Evolutionary conservation across 2,113 vertebrate species (phyloP).

Genomic region (Labeo catla): DNA sequence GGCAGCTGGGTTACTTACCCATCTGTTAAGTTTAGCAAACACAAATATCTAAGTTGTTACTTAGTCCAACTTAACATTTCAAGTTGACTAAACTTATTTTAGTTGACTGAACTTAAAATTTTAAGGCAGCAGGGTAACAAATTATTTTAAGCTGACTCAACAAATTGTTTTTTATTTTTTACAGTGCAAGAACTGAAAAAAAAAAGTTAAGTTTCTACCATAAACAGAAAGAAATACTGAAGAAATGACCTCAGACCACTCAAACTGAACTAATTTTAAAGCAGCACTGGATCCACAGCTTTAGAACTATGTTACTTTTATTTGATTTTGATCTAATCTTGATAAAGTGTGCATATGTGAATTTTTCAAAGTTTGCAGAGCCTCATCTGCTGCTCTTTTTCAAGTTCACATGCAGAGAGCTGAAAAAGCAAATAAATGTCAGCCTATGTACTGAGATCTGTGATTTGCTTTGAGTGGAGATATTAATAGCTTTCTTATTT

Average conservation of each 20-base stretch:
- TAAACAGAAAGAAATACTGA: not conserved
- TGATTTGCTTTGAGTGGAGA: not conserved
- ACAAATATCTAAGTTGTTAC: too few species aligned
- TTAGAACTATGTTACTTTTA: not conserved
- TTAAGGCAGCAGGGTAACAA: too few species aligned
- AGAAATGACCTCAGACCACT: not conserved
- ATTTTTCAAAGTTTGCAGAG: not conserved
- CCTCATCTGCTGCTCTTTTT: not conserved
- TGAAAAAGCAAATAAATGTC: slow-evolving; percentile 5
- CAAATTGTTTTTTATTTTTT: too few species aligned
- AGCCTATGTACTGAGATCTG: not conserved
- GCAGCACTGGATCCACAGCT: not conserved
- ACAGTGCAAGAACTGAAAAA: too few species aligned
- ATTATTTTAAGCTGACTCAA: too few species aligned
- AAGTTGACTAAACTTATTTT: too few species aligned
- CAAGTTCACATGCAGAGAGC: not conserved
- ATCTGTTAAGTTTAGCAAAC: too few species aligned
- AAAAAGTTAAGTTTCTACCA: not conserved
- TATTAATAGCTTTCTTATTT: not conserved
- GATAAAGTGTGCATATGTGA: not conserved
- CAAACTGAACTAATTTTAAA: not conserved
- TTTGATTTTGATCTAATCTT: not conserved
- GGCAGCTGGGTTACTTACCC: too few species aligned
- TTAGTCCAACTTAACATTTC: too few species aligned
- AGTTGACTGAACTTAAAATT: too few species aligned